Conservation (phyloP, 92 coral and sea anemone genomes). For the Porites rus region DNA sequence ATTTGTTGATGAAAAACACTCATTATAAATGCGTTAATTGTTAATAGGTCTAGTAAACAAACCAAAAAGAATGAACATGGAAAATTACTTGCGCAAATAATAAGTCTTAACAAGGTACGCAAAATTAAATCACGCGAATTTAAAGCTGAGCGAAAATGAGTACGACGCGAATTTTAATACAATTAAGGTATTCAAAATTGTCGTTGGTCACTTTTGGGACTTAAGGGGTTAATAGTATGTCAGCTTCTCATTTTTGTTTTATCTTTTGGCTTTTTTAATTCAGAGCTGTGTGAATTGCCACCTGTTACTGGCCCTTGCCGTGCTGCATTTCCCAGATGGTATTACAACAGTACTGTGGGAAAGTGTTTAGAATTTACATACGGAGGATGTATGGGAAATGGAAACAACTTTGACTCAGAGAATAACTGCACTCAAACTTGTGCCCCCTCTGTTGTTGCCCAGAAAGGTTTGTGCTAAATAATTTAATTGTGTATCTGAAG, state of each 20-base stretch:
- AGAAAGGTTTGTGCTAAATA: not conserved
- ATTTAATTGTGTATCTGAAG: not conserved
- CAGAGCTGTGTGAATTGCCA: conserved; percentile 20
- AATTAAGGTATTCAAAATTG: too few species aligned
- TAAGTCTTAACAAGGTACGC: too few species aligned
- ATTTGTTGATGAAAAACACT: too few species aligned
- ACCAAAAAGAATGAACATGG: too few species aligned
- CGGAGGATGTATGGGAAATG: conserved; percentile 69
- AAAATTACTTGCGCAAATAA: too few species aligned
- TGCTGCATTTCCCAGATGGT: conserved; percentile 54
- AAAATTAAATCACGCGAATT: too few species aligned
- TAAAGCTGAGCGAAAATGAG: too few species aligned
- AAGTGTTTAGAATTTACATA: conserved; percentile 58
- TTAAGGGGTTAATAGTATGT: too few species aligned
- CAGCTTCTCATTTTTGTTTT: not conserved
- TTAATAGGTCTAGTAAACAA: too few species aligned
- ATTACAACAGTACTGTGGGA: conserved; percentile 18
- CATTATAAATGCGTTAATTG: too few species aligned
- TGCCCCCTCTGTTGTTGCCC: not conserved
- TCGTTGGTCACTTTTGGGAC: too few species aligned
- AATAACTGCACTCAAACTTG: conserved; percentile 17
- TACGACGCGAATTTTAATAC: too few species aligned
- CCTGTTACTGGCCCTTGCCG: conserved; percentile 55
- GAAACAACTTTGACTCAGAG: conserved; percentile 58
- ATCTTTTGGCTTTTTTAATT: not conserved